phyloP scores from a whole-genome alignment of 2,797 vertebrate species.

The Tolypeutes matacus region DNA sequence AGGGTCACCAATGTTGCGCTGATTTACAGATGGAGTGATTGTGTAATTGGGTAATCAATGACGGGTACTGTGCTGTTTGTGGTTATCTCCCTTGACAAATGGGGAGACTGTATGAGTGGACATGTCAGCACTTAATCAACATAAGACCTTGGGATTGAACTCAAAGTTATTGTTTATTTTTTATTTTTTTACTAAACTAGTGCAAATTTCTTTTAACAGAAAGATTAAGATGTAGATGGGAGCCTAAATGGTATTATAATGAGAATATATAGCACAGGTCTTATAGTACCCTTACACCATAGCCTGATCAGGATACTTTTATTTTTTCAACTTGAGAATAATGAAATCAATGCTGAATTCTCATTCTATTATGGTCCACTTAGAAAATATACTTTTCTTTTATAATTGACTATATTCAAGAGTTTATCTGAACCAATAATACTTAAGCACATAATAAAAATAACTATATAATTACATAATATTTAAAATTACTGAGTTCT shows the following conservation, averaged over 20 bases:
- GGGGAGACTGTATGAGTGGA: conserved; percentile 59
- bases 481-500: conserved; percentile 25
- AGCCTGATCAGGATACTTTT: background rate
- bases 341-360: background rate
- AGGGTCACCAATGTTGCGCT: conserved; percentile 89
- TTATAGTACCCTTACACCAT: background rate
- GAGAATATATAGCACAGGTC: background rate
- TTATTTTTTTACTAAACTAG: conserved; percentile 52
- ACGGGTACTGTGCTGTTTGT: conserved; percentile 82
- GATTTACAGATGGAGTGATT: conserved; percentile 89
- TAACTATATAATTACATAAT: background rate
- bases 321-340: background rate
- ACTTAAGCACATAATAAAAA: conserved; percentile 2
- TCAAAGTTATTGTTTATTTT: background rate
- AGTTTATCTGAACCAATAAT: background rate
- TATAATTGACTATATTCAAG: conserved; percentile 5
- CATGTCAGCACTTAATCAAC: conserved; percentile 45
- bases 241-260: conserved; percentile 44
- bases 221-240: conserved; percentile 21
- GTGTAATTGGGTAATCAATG: conserved; percentile 91
- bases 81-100: conserved; percentile 81
- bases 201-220: background rate
- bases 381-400: background rate
- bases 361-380: background rate
- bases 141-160: conserved; percentile 58